Evolutionary conservation across 2,113 vertebrate species (phyloP), one percentile per base, ranked within the genome.

Genomic region (Anoura caudifer): DNA sequence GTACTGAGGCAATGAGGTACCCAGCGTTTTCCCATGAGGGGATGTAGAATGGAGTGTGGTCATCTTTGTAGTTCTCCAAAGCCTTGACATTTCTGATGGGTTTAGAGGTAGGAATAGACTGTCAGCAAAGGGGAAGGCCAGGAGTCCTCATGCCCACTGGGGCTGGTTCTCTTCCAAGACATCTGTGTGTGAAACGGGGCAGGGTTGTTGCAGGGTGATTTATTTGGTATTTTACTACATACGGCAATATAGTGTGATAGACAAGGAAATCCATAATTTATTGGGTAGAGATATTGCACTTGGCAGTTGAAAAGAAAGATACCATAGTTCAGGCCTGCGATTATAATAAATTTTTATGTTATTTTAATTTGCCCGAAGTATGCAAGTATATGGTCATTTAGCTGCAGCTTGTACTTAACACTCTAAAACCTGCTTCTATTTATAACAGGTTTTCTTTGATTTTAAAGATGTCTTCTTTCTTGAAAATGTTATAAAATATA

Each of bases 401-500:
- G 24, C 20, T 38, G 36, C 67, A 81, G 31, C 56, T 95, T 88
- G 2, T 81, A 94, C 65, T 75, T 96, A 80, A 89, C 59, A 36
- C 11, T 91, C 26, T 83, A 79, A 59, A 80, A 65, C 20, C 20
- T 92, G 31, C 86, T 89, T 93, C 28, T 73, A 69, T 89, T 83
- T 90, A 33, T 87, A 54, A 91, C 19, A 84, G 22, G 36, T 45
- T 90, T 7, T 87, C 61, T 92, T 91, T 96, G 73, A 85, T 94
- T 93, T 95, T 89, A 84, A 83, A 38, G 41, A 67, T 90, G 45
- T 89, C 28, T 72, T 96, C 13, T 79, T 89, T 94, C 47, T 93
- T 82, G 45, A 93, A 90, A 47, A n/a, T 86, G 11, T 73, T 88
- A 15, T 45, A 20, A 72, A 65, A 52, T 70, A 33, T 69, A 76